phyloP scores from a whole-genome alignment of 2,888 invertebrate species.

The Ceriagrion tenellum region DNA sequence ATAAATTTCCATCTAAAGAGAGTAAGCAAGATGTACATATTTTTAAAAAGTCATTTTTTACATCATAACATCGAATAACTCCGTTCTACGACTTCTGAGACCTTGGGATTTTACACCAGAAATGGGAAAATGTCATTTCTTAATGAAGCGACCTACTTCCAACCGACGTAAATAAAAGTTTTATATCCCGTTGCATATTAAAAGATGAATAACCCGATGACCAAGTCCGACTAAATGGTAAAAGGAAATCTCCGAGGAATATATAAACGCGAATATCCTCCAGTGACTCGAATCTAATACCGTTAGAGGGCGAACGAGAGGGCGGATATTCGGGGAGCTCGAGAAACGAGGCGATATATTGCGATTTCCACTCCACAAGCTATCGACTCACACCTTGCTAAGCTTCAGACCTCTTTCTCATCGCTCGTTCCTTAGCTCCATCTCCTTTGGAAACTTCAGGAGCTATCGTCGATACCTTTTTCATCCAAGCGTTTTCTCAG shows the following conservation, averaged over 20 bases:
- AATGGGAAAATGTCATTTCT: too few species aligned
- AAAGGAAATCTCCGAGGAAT: background rate
- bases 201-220: background rate
- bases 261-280: background rate
- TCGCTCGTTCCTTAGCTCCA: background rate
- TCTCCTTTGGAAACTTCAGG: background rate
- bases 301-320: background rate
- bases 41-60: too few species aligned
- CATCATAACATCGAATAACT: too few species aligned
- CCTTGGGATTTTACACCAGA: too few species aligned
- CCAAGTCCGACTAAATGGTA: background rate
- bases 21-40: too few species aligned
- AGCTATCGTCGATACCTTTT: background rate
- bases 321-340: background rate
- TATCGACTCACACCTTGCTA: background rate
- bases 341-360: conserved; percentile 22
- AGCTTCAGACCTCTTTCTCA: background rate
- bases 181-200: background rate
- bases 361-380: background rate
- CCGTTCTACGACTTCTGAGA: too few species aligned
- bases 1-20: too few species aligned
- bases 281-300: background rate
- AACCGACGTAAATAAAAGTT: background rate
- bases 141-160: background rate
- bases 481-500: background rate